Evolutionary conservation across 2,888 invertebrate species (phyloP), one percentile per base, ranked within the genome.

Genomic region (Dendrolimus pini): DNA sequence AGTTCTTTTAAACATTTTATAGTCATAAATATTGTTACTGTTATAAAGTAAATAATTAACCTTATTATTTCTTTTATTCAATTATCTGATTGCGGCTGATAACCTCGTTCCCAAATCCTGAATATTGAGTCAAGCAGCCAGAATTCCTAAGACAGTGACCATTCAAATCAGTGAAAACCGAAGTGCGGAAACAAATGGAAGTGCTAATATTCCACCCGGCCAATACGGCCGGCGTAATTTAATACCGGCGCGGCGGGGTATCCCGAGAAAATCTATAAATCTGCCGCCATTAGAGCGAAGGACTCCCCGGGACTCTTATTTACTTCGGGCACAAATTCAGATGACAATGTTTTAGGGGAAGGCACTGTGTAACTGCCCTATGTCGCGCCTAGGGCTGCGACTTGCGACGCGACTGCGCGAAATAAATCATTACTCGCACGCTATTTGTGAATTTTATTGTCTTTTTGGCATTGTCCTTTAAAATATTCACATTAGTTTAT

Each of bases 301-400:
- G 77, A 83, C 88, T 87, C 89, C 89, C 89, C 86, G 77, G 87
- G 87, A 89, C 85, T 89, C 89, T 89, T 90, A 90, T 89, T 90
- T 89, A 89, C 89, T 89, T 80, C 87, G 88, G 82, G 88, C 89
- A 88, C 89, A 87, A 90, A 89, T 89, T 90, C 88, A 89, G 90
- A 90, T 90, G 90, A 90, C 90, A 90, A 90, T 90, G 90, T 90
- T 90, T 89, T 89, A 86, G 89, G 90, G 89, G 89, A 89, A 89
- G 86, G 83, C 82, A 83, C 81, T 78, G 80, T 80, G 85, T 87
- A 82, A 86, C 84, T 85, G 86, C 82, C 85, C 83, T 74, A 71
- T 69, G 75, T 67, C 63, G 59, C 62, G 65, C 62, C 60, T 77
- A 89, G 89, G 89, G 89, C 70, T 88, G 83, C 41, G 73, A 47